Evolutionary conservation across 1,140 invertebrate genomes (phyloP).

Genomic region (Drosophila tropicalis): DNA sequence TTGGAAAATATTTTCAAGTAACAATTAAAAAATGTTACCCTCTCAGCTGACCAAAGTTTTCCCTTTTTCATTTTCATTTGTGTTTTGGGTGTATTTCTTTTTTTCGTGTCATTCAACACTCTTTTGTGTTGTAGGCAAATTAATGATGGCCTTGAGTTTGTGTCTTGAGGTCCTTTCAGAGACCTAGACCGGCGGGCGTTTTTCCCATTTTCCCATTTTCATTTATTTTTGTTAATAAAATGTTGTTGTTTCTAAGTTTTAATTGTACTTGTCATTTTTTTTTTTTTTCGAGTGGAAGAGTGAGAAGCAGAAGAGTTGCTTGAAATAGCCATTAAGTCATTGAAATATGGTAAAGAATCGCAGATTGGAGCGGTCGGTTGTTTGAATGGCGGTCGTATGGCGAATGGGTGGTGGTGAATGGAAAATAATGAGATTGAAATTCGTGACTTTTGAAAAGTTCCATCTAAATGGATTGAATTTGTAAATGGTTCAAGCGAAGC

Average conservation of each 20-base stretch:
- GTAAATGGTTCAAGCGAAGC: not conserved
- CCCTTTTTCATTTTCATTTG: conserved; percentile 49
- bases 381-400: not conserved
- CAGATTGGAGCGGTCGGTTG: not conserved
- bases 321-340: conserved; percentile 14
- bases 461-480: not conserved
- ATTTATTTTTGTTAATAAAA: conserved; percentile 53
- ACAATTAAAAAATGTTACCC: conserved; percentile 53
- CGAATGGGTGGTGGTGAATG: not conserved
- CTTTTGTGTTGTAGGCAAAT: conserved; percentile 59
- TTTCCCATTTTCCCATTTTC: conserved; percentile 20
- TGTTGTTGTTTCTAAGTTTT: conserved; percentile 50
- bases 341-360: conserved; percentile 1
- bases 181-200: not conserved
- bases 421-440: conserved; percentile 2
- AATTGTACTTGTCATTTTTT: conserved; percentile 47
- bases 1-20: conserved; percentile 27
- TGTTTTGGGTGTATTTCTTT: conserved; percentile 38
- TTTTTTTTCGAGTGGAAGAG: not conserved
- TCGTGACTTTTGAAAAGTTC: conserved; percentile 13
- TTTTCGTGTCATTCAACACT: conserved; percentile 32
- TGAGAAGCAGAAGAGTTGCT: not conserved
- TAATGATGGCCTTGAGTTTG: conserved; percentile 53
- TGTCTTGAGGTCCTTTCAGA: conserved; percentile 11
- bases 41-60: conserved; percentile 31